These are phyloP conservation scores for Gymnobelideus leadbeateri DNA, from an alignment of 2,113 vertebrate species.

Conservation along the genomic window DNA sequence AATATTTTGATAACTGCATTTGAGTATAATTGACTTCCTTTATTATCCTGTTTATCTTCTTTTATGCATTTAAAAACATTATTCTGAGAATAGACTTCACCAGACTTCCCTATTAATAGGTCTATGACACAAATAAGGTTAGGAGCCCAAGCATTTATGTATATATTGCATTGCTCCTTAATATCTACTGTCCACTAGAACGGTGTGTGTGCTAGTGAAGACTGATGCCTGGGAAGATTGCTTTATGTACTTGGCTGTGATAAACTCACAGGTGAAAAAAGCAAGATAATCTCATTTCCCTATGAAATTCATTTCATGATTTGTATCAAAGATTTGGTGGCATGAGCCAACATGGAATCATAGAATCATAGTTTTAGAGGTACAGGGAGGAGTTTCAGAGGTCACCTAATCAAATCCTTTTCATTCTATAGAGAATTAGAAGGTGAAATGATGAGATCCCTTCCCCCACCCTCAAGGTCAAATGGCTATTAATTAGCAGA, in stretches of 20 bases:
- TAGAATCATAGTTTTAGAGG: background rate
- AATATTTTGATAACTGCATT: background rate
- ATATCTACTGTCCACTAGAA: background rate
- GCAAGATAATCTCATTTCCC: background rate
- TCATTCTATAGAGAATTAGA: background rate
- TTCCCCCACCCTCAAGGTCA: background rate
- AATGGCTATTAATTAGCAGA: background rate
- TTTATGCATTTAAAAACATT: background rate
- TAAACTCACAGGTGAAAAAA: background rate
- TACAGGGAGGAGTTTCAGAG: background rate
- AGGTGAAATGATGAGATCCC: background rate
- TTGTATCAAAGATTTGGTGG: background rate
- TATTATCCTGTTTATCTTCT: background rate
- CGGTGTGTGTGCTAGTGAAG: background rate
- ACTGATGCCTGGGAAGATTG: background rate
- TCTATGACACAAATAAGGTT: background rate
- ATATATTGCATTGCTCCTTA: constrained; percentile 37
- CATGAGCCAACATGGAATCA: background rate
- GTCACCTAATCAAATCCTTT: background rate
- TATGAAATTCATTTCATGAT: constrained; percentile 12
- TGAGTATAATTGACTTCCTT: background rate
- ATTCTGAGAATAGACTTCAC: background rate
- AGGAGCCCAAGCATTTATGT: background rate
- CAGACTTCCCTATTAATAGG: background rate
- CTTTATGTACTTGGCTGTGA: background rate